A percentile compares a stretch with the other conserved stretches of the same genome.
Evolutionary conservation across 2,888 invertebrate species (phyloP).

Genomic region (Ochropleura leucogaster): DNA sequence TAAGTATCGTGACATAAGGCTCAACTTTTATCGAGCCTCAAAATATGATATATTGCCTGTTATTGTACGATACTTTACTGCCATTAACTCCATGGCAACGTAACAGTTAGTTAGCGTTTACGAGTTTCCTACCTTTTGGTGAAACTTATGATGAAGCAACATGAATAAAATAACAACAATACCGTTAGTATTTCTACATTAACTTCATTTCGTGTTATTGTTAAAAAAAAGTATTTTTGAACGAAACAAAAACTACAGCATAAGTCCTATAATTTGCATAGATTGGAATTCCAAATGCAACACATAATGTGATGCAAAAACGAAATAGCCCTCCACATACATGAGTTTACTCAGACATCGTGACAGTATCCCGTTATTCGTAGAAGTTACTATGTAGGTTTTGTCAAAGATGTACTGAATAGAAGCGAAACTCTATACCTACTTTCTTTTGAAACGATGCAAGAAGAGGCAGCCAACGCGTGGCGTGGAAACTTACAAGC

Average conservation of each 20-base stretch:
- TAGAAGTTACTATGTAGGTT: constrained; percentile 33
- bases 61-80: neutral
- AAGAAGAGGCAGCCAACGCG: neutral
- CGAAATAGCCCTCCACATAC: constrained; percentile 19
- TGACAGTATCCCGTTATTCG: constrained; percentile 40
- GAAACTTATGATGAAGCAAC: neutral
- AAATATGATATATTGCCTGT: neutral
- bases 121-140: neutral
- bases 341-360: constrained; percentile 12
- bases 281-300: constrained; percentile 24
- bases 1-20: constrained; percentile 43
- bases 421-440: constrained; percentile 9
- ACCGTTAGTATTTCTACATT: neutral
- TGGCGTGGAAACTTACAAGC: neutral
- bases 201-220: neutral
- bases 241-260: too few relatives aligned
- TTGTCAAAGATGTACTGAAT: constrained; percentile 5
- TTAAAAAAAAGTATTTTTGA: neutral
- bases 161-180: neutral
- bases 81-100: neutral
- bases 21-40: constrained; percentile 21
- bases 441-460: neutral
- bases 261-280: constrained; percentile 1
- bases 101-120: neutral
- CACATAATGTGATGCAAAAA: constrained; percentile 32